phyloP scores from a whole-genome alignment of 2,797 vertebrate species.

The Leptoclinus maculatus region DNA sequence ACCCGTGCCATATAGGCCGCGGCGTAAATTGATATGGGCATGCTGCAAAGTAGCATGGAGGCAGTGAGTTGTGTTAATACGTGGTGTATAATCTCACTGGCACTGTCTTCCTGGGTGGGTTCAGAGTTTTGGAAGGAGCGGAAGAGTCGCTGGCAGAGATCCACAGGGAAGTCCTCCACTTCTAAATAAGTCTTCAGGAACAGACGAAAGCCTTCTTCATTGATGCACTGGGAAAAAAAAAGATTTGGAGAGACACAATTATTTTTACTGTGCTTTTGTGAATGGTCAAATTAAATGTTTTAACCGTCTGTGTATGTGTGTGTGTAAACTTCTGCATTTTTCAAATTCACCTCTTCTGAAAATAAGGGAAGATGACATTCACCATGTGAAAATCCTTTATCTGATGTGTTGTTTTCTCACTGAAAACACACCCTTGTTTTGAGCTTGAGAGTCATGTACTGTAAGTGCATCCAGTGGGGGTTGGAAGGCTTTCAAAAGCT shows the following conservation, averaged over 20 bases:
- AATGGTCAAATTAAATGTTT: background rate
- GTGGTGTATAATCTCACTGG: conserved; percentile 74
- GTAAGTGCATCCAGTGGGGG: background rate
- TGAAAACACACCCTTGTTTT: background rate
- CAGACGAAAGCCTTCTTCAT: conserved; percentile 90
- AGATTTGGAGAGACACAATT: conserved; percentile 13
- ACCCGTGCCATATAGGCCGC: conserved; percentile 45
- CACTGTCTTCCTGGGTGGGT: conserved; percentile 64
- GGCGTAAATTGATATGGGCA: conserved; percentile 55
- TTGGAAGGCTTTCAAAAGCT: conserved; percentile 3
- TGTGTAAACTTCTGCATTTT: conserved; percentile 37
- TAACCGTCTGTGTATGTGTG: background rate
- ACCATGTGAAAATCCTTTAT: background rate
- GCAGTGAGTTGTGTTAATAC: conserved; percentile 41
- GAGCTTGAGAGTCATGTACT: background rate
- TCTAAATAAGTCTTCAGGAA: conserved; percentile 94
- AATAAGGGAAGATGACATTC: conserved; percentile 30
- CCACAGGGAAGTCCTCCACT: conserved; percentile 86
- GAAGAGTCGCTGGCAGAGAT: conserved; percentile 90
- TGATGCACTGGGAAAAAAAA: conserved; percentile 83
- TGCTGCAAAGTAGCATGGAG: conserved; percentile 34
- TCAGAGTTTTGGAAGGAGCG: conserved; percentile 89
- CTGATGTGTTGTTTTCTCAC: background rate
- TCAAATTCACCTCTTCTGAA: conserved; percentile 1
- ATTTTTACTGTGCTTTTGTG: background rate